Base-by-base conservation (phyloP, 2,113 vertebrate species). In the Calypte anna region DNA sequence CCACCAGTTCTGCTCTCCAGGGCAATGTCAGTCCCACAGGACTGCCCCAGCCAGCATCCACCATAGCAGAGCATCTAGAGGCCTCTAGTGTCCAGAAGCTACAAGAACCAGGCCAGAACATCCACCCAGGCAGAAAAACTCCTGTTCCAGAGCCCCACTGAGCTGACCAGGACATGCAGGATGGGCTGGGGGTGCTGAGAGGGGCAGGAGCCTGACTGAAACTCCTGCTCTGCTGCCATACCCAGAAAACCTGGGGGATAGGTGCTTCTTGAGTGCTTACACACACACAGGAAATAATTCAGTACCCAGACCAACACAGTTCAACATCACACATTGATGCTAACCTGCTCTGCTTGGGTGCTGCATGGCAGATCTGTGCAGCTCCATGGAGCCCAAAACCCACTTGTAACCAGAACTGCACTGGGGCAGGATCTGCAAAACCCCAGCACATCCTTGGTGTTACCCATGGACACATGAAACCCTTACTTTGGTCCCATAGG, bases 1-100 rank as follows among this genome's bases (percentile, higher is more conserved):
- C 15, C 48, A 53, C 9, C 67, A 53, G 62, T 15, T 33, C 76
- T 78, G 43, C 76, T 85, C 48, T 82, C 44, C 73, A 22, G 13
- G 73, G 3, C 33, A 61, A 14, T 6, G 62, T 18, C 72, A 46
- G 67, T 67, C 31, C 33, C 73, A 15, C 63, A 36, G 62, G 33
- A 12, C 27, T 67, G 74, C 79, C 54, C 55, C 87, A 28, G 33
- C 16, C 0, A 21, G 51, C 13, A 18, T 24, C 44, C 18, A 77
- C 20, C 89, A 83, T 72, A 70, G 6, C 58, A 80, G 92, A 83
- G 94, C 3, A 30, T 76, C 86, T 79, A 94, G 94, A 95, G 91
- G 91, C 92, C 89, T 80, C 89, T 91, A 94, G 91, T 91, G 94
- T 95, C 94, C 91, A 86, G 88, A 88, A 64, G 67, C 21, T 48